Base-by-base conservation (phyloP, 2,113 vertebrate genomes). In the Microtus pennsylvanicus region DNA sequence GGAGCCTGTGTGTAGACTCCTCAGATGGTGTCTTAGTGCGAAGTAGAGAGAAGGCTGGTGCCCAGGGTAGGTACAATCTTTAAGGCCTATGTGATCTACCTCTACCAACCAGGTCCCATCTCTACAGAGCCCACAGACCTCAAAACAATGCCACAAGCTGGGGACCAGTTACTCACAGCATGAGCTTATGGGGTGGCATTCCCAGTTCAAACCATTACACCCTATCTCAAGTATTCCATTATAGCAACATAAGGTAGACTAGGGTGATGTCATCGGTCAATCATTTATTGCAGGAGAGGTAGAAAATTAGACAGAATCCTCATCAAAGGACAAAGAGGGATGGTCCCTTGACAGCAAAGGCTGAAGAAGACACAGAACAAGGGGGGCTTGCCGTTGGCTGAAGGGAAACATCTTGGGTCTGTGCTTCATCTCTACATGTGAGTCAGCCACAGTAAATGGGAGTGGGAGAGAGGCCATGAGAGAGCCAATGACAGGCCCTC, bases 261-360 rank as follows among this genome's bases (percentile, higher is more conserved):
- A 17, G 61, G 52, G 33, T 65, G 58, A 75, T 38, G 35, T 11
- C 38, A 38, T 72, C 5, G 11, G 70, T 83, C 3, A 13, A 70
- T 76, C 2, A 1, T 98, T 98, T 98, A 98, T 97, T 97, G 89
- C 45, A 17, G 50, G 76, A 90, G 50, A 94, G 91, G 91, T 70
- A 88, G 96, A 94, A 87, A 85, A 61, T 3, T 17, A 33, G 69
- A 80, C 70, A 81, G 3, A 58, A 80, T 67, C 82, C 82, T 75
- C 89, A 10, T 45, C 72, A 78, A 50, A 95, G 63, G 86, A 92
- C 69, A 67, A 50, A 83, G 77, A 83, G 55, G 88, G 52, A 55
- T n/a, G 90, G 11, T 33, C 75, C 77, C 42, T 87, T 78, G 45
- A 69, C 11, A 14, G 11, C 11, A 38, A 95, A 76, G 58, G 9